These are phyloP conservation scores for Pholis gunnellus DNA, from an alignment of 2,113 vertebrate species.

Conservation along the genomic window DNA sequence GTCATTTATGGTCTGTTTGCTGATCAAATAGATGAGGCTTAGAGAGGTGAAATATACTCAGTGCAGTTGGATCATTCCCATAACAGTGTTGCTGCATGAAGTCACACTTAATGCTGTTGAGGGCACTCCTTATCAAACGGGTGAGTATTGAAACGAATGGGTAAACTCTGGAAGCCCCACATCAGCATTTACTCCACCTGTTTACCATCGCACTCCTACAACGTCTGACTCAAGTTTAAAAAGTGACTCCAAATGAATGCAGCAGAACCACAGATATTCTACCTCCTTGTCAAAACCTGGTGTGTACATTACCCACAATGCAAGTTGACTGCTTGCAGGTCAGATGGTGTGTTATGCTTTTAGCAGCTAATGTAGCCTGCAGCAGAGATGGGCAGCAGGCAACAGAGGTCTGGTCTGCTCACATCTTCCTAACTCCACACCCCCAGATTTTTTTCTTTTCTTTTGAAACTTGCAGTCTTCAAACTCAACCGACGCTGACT, in stretches of 20 bases:
- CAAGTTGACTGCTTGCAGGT: neutral
- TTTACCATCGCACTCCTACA: neutral
- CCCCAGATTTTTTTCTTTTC: no score
- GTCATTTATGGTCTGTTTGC: neutral
- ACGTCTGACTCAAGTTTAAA: neutral
- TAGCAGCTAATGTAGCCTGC: no score
- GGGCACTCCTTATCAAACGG: neutral
- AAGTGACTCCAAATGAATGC: neutral
- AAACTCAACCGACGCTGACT: no score
- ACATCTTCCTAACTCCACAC: no score
- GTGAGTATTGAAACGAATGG: neutral
- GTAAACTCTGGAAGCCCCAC: neutral
- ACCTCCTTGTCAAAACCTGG: neutral
- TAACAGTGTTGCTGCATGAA: neutral
- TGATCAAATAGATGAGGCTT: conserved; percentile 1
- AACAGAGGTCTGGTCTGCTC: no score
- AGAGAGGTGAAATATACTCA: neutral
- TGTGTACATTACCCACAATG: neutral
- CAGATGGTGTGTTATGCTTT: no score
- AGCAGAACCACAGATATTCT: neutral
- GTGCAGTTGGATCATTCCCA: conserved; percentile 7
- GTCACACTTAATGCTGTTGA: neutral
- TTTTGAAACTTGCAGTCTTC: no score
- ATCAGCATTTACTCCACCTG: neutral
- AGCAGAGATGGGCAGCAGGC: no score